Evolutionary conservation across 2,797 vertebrate species (phyloP).

Genomic region (Pseudomugil gertrudae): DNA sequence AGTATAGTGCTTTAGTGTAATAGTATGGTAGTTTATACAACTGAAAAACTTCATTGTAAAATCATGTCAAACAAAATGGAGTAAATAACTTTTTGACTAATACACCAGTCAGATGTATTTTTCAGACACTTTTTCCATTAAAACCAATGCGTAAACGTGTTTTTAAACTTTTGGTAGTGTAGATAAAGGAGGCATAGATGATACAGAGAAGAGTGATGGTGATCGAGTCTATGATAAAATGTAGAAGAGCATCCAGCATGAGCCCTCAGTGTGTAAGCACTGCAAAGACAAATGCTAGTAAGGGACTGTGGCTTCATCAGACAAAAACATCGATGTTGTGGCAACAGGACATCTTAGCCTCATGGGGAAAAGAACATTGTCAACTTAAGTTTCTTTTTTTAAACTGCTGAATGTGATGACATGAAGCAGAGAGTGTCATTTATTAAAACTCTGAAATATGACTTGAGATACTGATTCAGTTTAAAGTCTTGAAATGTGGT

Average conservation of each 20-base stretch:
- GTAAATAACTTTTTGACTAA: not conserved
- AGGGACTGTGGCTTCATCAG: not conserved
- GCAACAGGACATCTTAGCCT: not conserved
- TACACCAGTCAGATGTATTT: no score
- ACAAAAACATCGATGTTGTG: not conserved
- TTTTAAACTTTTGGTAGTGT: not conserved
- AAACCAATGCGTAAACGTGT: no score
- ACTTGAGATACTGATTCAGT: not conserved
- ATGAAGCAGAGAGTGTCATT: not conserved
- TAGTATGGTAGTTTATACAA: no score
- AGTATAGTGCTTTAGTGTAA: no score
- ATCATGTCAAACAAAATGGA: not conserved
- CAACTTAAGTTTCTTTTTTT: not conserved
- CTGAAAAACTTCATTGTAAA: no score
- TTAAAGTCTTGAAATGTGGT: not conserved
- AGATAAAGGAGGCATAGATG: not conserved
- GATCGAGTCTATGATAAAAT: not conserved
- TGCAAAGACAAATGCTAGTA: not conserved
- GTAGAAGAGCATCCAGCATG: not conserved
- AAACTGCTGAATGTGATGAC: not conserved
- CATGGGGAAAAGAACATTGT: not conserved
- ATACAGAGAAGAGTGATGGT: not conserved
- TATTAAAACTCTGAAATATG: not conserved
- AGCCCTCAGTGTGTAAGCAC: not conserved
- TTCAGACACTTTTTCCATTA: no score